Conservation (phyloP, 30 jellyfish, hydroid and myxozoan genomes). For the Aurelia coerulea region DNA sequence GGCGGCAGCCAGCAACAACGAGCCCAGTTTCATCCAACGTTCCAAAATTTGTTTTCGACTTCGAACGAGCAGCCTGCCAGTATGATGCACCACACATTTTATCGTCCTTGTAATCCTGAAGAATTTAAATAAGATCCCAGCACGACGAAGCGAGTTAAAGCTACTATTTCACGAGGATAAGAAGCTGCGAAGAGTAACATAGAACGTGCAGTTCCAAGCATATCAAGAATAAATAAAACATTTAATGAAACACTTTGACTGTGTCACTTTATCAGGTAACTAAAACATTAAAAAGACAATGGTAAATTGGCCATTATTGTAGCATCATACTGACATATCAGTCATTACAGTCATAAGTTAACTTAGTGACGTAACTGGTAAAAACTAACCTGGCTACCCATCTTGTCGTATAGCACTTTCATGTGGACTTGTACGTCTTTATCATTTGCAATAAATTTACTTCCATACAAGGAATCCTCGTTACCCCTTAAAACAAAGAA, state of each 20-base stretch:
- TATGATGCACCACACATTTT: slow-evolving; percentile 26
- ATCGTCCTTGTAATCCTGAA: slow-evolving; percentile 4
- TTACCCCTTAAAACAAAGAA: slow-evolving; percentile 43
- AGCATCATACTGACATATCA: no score
- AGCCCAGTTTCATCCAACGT: slow-evolving; percentile 35
- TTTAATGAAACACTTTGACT: no score
- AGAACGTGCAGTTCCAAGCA: background rate
- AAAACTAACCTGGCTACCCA: slow-evolving; percentile 39
- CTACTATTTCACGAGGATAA: background rate
- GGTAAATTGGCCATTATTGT: no score
- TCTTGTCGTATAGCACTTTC: slow-evolving; percentile 19
- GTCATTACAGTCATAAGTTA: no score
- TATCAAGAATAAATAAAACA: no score
- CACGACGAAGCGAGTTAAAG: background rate
- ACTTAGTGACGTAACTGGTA: no score
- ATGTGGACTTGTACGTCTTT: slow-evolving; percentile 29
- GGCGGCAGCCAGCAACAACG: slow-evolving; percentile 48
- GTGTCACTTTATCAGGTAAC: no score
- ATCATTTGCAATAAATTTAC: slow-evolving; percentile 25
- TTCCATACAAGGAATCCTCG: slow-evolving; percentile 17
- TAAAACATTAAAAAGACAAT: no score
- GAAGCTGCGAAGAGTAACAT: background rate
- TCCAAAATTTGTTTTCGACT: background rate
- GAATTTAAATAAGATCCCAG: background rate
- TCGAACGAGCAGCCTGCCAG: slow-evolving; percentile 47